Evolutionary conservation across 2,113 vertebrate species (phyloP), one percentile per base, ranked within the genome.

Genomic region (Hydropotes inermis): DNA sequence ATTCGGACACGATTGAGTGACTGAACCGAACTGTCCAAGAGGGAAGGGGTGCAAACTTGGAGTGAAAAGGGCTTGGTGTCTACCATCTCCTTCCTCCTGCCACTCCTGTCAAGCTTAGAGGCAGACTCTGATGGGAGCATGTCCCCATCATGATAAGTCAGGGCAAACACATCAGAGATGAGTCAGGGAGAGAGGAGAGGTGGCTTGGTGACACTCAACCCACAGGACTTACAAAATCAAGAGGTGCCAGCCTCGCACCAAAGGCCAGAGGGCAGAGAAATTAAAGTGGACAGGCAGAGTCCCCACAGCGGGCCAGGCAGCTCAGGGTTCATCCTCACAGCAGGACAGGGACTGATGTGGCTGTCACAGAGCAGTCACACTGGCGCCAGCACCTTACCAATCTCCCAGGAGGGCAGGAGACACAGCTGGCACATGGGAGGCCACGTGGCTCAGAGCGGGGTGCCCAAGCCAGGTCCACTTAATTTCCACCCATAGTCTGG

Each of bases 371-470:
- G 45, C 95, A 55, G 54, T 90, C 98, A 94, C 95, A 60, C 43
- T n/a, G n/a, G 54, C 0, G 3, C 58, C 82, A 91, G 43, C 93
- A 94, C 93, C 96, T 83, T 76, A 87, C 92, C 93, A 55, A 19
- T 96, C 95, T 96, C 83, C 30, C 25, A 11, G 88, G 15, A 33
- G 0, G 50, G 30, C 16, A 27, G 8, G 30, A 87, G 60, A 45
- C 74, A n/a, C 27, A 28, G 81, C 45, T 4, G 85, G 70, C 0
- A 0, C 0, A 0, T 0, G 23, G 28, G 23, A 16, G 50, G 13
- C 45, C 79, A 16, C 1, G 0, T n/a, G 39, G 50, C 30, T 83
- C 33, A 0, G 89, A 4, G 3, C 45, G 57, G 33, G 50, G 33
- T 0, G 0, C 61, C 6, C 4, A 28, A 0, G 7, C 52, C 84